Percentiles rank a stretch among this genome's conserved stretches.
These are phyloP conservation scores for Amniataba percoides DNA, from an alignment of 2,797 vertebrate species.

Conservation along the genomic window DNA sequence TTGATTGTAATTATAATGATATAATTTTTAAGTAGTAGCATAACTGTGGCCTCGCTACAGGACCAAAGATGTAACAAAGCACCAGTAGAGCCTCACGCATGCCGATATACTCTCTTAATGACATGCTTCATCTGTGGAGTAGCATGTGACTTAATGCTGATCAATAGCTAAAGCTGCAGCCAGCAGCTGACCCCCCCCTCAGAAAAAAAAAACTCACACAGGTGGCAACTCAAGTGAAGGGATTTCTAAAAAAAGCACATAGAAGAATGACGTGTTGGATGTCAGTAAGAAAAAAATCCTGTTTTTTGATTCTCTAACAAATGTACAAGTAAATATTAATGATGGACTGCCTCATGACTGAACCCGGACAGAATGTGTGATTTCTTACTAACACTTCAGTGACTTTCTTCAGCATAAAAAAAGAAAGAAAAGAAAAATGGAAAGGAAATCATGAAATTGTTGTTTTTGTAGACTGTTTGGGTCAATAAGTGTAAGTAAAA, in stretches of 20 bases:
- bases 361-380: conserved; percentile 20
- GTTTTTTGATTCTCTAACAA: neutral
- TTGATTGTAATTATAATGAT: conserved; percentile 69
- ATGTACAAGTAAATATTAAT: conserved; percentile 24
- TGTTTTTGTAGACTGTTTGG: conserved; percentile 9
- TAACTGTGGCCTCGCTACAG: conserved; percentile 66
- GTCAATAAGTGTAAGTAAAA: conserved; percentile 14
- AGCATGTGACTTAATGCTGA: conserved; percentile 27
- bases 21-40: conserved; percentile 50
- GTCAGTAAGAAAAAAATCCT: neutral
- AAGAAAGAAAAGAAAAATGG: neutral
- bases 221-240: conserved; percentile 12
- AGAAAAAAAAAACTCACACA: neutral
- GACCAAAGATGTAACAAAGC: conserved; percentile 79
- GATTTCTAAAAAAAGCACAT: conserved; percentile 29
- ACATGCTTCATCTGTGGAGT: conserved; percentile 35
- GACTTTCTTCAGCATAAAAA: neutral
- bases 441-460: neutral
- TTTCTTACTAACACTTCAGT: neutral
- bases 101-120: conserved; percentile 43
- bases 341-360: conserved; percentile 21
- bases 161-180: neutral
- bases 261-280: conserved; percentile 12
- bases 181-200: conserved; percentile 17
- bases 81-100: conserved; percentile 60